Evolutionary conservation across 2,888 invertebrate genomes (phyloP).

Genomic region (Nomada hirtipes): DNA sequence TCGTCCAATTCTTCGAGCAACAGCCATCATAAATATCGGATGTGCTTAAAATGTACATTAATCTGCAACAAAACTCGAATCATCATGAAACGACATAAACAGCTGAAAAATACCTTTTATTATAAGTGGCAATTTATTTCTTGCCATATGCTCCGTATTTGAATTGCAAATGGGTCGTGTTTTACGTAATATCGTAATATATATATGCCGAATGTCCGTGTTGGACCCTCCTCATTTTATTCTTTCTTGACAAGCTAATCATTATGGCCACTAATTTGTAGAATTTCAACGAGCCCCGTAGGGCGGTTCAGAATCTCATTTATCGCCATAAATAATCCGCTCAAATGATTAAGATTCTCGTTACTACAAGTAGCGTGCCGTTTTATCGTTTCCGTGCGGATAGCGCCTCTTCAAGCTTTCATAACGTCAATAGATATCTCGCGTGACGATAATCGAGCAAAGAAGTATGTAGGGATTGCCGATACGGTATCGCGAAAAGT

Average conservation of each 20-base stretch:
- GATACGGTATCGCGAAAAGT: constrained; percentile 10
- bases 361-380: constrained; percentile 3
- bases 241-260: not conserved
- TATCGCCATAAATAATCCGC: not conserved
- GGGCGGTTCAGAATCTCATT: constrained; percentile 19
- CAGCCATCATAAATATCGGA: not conserved
- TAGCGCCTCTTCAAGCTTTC: constrained; percentile 17
- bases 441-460: not conserved
- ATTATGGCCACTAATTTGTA: not conserved
- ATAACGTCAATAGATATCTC: constrained; percentile 6
- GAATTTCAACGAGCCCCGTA: not conserved
- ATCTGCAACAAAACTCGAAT: not conserved
- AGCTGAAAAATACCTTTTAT: not conserved
- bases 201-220: not conserved
- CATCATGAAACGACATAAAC: too few species aligned
- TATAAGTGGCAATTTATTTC: not conserved
- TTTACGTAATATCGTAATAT: not conserved
- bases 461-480: not conserved
- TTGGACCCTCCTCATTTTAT: not conserved
- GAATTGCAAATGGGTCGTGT: constrained; percentile 28
- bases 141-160: constrained; percentile 8
- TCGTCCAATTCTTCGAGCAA: not conserved
- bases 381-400: constrained; percentile 19
- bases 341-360: constrained; percentile 46
- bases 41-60: not conserved